Evolutionary conservation across 37 sponge, comb jelly and placozoan species (phyloP).

Genomic region (Amphimedon queenslandica): DNA sequence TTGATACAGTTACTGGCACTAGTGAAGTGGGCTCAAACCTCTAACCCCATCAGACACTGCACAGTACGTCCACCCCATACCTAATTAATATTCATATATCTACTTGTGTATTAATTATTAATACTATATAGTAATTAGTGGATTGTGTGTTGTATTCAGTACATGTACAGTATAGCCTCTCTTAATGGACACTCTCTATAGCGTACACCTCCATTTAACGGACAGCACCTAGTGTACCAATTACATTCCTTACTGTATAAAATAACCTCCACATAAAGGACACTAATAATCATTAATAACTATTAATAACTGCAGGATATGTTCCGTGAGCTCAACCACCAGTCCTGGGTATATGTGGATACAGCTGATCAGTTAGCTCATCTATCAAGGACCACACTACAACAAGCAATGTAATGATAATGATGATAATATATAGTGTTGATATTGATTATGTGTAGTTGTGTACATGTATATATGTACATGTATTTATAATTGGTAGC

Average conservation of each 20-base stretch:
- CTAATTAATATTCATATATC: not conserved
- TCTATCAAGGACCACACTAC: slow-evolving; percentile 55
- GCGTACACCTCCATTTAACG: too few relatives aligned
- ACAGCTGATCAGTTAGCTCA: slow-evolving; percentile 78
- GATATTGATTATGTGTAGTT: too few relatives aligned
- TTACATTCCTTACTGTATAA: too few relatives aligned
- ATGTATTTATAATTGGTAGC: too few relatives aligned
- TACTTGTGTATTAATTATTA: not conserved
- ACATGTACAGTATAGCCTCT: too few relatives aligned
- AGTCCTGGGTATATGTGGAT: slow-evolving; percentile 73
- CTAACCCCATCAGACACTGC: slow-evolving; percentile 76
- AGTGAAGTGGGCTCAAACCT: slow-evolving; percentile 90
- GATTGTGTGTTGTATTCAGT: too few relatives aligned
- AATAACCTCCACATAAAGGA: too few relatives aligned
- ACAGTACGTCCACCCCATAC: slow-evolving; percentile 50
- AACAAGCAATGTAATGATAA: slow-evolving; percentile 76
- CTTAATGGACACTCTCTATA: too few relatives aligned
- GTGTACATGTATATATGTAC: too few relatives aligned
- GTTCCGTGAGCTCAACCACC: slow-evolving; percentile 54
- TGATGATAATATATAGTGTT: too few relatives aligned
- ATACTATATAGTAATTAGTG: too few relatives aligned
- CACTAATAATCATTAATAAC: not conserved
- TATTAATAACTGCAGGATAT: slow-evolving; percentile 42
- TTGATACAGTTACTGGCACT: slow-evolving; percentile 83
- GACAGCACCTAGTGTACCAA: too few relatives aligned